Conservation (phyloP, 2,113 vertebrate genomes). For the Bubo scandiacus region DNA sequence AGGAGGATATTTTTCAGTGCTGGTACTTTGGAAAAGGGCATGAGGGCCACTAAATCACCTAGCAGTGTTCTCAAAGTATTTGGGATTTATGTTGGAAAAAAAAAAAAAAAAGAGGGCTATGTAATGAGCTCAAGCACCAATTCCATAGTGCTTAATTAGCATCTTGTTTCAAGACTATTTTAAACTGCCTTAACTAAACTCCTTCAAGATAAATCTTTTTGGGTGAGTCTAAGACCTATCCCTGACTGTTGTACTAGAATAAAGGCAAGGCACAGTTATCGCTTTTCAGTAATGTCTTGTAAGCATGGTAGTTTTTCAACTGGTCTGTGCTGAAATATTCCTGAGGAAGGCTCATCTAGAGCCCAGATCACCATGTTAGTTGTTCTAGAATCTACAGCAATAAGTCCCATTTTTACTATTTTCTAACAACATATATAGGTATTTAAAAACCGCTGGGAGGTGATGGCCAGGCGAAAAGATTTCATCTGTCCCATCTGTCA, state of each 20-base stretch:
- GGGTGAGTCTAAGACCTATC: neutral
- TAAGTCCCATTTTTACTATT: neutral
- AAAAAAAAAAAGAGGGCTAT: neutral
- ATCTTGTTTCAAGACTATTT: neutral
- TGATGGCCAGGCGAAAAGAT: neutral
- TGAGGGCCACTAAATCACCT: neutral
- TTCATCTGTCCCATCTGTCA: neutral
- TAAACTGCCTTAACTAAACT: neutral
- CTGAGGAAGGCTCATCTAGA: neutral
- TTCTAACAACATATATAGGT: neutral
- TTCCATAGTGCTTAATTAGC: neutral
- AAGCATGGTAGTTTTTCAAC: neutral
- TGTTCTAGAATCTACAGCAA: neutral
- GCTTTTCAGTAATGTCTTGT: neutral
- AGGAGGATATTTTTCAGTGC: neutral
- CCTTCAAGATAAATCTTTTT: neutral
- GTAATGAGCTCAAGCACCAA: neutral
- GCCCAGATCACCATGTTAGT: neutral
- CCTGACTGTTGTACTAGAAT: neutral
- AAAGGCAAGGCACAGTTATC: neutral
- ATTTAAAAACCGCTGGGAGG: neutral
- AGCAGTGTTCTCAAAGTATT: neutral
- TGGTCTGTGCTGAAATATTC: neutral
- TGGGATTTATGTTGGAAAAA: neutral
- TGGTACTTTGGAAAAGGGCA: neutral